Conservation (phyloP, 2,113 vertebrate genomes). For the Eurypyga helias region DNA sequence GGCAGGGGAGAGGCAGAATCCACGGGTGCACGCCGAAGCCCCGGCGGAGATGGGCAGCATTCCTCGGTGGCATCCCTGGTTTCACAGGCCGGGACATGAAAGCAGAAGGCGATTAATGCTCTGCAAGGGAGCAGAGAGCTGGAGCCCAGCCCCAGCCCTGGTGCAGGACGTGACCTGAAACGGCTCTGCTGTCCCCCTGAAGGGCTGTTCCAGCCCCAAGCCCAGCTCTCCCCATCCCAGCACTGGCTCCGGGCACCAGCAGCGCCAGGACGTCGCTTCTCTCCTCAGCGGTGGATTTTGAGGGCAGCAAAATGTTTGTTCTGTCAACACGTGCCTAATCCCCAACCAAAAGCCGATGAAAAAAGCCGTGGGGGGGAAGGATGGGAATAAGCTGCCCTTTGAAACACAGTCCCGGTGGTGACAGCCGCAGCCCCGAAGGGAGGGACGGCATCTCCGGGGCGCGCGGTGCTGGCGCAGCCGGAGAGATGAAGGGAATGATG, state of each 20-base stretch:
- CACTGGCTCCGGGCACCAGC: background rate
- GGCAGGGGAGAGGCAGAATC: background rate
- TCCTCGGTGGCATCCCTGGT: background rate
- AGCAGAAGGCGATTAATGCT: background rate
- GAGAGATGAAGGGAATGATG: background rate
- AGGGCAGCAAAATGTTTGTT: slow-evolving; percentile 67
- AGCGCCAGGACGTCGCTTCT: background rate
- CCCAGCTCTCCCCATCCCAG: background rate
- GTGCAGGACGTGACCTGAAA: background rate
- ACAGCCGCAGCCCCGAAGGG: background rate
- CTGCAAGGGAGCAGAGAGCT: background rate
- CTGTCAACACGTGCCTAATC: slow-evolving; percentile 73
- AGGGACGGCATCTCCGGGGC: background rate
- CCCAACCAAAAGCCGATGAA: slow-evolving; percentile 54
- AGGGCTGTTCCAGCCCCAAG: background rate
- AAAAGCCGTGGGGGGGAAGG: slow-evolving; percentile 34
- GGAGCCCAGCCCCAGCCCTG: background rate
- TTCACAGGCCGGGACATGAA: background rate
- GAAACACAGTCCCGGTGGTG: background rate
- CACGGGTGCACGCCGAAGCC: background rate
- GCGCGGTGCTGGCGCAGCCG: fast-evolving
- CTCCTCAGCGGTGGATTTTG: slow-evolving; percentile 26
- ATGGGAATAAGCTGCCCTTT: slow-evolving; percentile 71
- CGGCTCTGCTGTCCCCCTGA: background rate
- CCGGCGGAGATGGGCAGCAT: fast-evolving